phyloP scores from a whole-genome alignment of 1,140 invertebrate species.

The Octopus bimaculoides region DNA sequence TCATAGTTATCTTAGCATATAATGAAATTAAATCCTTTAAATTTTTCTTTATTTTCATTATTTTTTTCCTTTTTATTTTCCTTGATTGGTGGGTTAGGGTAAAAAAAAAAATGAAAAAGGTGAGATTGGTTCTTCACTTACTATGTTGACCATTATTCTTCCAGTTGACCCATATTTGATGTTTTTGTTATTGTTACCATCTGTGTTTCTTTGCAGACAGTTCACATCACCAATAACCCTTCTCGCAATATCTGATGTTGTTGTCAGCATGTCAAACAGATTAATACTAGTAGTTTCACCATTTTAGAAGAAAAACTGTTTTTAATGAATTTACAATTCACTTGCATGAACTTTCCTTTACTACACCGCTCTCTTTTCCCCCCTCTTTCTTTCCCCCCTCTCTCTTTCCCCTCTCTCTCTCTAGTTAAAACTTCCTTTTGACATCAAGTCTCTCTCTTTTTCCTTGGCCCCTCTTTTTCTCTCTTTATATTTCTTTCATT shows the following conservation, averaged over 20 bases:
- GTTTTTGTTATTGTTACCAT: no score
- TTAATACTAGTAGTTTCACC: background rate
- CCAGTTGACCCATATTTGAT: no score
- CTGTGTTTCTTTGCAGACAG: no score
- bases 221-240: no score
- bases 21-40: no score
- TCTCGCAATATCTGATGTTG: background rate
- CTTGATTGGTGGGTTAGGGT: no score
- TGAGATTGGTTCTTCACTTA: no score
- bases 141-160: no score
- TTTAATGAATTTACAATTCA: background rate
- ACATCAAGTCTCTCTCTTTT: background rate
- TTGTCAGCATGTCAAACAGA: background rate
- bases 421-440: background rate
- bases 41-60: no score
- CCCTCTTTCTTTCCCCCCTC: background rate
- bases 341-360: background rate
- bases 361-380: background rate
- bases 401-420: background rate
- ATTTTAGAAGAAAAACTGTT: background rate
- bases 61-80: no score
- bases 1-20: no score
- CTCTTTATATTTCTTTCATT: background rate
- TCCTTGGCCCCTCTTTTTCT: background rate
- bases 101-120: no score